These are phyloP conservation scores for Cariama cristata DNA, from an alignment of 2,113 vertebrate genomes.

Conservation along the genomic window DNA sequence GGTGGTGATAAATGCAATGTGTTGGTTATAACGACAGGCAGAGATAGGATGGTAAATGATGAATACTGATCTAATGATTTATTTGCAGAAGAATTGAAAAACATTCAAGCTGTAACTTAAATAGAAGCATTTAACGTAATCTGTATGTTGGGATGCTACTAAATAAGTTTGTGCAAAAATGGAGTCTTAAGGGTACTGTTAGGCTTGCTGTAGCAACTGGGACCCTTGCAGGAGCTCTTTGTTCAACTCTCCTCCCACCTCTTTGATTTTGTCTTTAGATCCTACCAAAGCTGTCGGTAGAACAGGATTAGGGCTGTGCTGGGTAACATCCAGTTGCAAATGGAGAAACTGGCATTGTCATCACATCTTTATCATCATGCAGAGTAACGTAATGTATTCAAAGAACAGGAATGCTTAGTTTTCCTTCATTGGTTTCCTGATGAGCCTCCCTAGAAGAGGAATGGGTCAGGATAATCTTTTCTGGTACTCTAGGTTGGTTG, in stretches of 20 bases:
- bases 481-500: not conserved
- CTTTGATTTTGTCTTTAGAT: not conserved
- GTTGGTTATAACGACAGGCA: not conserved
- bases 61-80: not conserved
- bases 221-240: not conserved
- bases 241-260: not conserved
- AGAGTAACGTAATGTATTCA: not conserved
- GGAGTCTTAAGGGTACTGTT: not conserved
- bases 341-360: not conserved
- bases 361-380: no score
- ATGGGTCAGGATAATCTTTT: not conserved
- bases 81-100: not conserved
- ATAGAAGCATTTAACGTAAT: not conserved
- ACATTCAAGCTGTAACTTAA: not conserved
- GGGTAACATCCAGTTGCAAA: not conserved
- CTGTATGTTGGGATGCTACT: not conserved
- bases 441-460: not conserved
- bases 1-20: not conserved
- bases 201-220: not conserved
- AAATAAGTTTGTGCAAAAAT: not conserved
- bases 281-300: not conserved
- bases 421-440: not conserved
- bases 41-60: not conserved
- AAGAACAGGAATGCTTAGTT: not conserved
- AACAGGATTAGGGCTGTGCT: not conserved